A percentile compares a stretch with the other conserved stretches of the same genome.
Evolutionary conservation across 2,113 vertebrate genomes (phyloP).

Genomic region (Danio rerio): GRCz12tu NC_133193.1:4788501-4789000

Average conservation of each 20-base stretch:
- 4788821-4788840: neutral
- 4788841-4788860: neutral
- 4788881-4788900: neutral
- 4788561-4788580: neutral
- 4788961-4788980: no score
- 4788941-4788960: no score
- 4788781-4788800: neutral
- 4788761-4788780: conserved; percentile 49
- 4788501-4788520: neutral
- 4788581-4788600: neutral
- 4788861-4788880: neutral
- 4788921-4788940: no score
- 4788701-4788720: neutral
- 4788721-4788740: conserved; percentile 38
- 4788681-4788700: neutral
- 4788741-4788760: conserved; percentile 51
- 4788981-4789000: no score
- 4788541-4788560: neutral
- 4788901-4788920: neutral
- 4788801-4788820: neutral
- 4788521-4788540: neutral
- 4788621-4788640: neutral
- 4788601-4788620: neutral
- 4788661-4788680: neutral
- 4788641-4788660: neutral